Percentiles rank a stretch among this genome's conserved stretches.
Conservation (phyloP, 2,888 invertebrate species). For the Volucella inanis region DNA sequence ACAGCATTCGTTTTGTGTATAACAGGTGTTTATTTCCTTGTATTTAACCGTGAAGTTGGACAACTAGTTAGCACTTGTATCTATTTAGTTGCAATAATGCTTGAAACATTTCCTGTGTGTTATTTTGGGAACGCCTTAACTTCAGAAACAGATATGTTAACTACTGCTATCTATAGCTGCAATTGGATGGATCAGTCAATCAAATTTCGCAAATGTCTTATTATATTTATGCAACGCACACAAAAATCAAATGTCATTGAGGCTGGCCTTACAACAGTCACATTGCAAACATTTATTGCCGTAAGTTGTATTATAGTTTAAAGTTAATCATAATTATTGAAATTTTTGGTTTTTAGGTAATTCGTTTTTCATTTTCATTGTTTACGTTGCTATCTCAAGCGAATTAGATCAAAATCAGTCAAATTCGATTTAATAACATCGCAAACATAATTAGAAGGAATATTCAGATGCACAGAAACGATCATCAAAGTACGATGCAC, state of each 20-base stretch:
- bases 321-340: background rate
- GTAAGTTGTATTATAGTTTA: slow-evolving; percentile 14
- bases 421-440: no score
- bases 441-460: no score
- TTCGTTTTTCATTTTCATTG: slow-evolving; percentile 52
- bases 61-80: no score
- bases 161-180: slow-evolving; percentile 31
- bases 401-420: no score
- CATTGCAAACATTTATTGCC: slow-evolving; percentile 38
- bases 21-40: no score
- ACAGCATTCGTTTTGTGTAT: no score
- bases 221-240: slow-evolving; percentile 55
- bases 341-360: slow-evolving; percentile 24
- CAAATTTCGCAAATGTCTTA: background rate
- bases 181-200: slow-evolving; percentile 48
- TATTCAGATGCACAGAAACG: no score
- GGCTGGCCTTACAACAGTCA: slow-evolving; percentile 34
- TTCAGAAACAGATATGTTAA: background rate
- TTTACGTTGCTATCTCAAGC: slow-evolving; percentile 17
- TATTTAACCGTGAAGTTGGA: no score
- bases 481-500: no score
- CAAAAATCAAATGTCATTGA: background rate
- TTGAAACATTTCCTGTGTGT: background rate
- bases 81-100: no score
- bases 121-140: slow-evolving; percentile 41